Evolutionary conservation across 2,797 vertebrate species (phyloP).

Genomic region (Cephalopachus bancanus): DNA sequence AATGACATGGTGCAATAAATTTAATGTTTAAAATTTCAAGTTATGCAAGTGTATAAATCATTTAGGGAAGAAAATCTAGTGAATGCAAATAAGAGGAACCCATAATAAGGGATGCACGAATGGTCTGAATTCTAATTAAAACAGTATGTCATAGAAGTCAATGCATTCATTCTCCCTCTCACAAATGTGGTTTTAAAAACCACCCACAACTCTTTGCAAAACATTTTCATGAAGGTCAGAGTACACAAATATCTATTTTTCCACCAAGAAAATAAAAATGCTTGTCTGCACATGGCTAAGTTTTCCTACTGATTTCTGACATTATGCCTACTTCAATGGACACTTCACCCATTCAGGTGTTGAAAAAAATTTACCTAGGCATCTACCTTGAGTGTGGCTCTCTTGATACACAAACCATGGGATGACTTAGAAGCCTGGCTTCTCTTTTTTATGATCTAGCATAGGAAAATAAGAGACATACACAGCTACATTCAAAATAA

Average conservation of each 20-base stretch:
- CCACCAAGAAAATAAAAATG: neutral
- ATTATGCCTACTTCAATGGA: neutral
- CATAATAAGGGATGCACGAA: constrained; percentile 15
- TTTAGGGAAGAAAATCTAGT: constrained; percentile 71
- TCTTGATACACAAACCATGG: neutral
- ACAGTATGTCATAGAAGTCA: constrained; percentile 66
- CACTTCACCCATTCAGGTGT: neutral
- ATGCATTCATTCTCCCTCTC: neutral
- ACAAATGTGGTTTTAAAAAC: constrained; percentile 55
- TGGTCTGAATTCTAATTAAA: constrained; percentile 79
- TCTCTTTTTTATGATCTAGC: neutral
- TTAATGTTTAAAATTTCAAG: constrained; percentile 71
- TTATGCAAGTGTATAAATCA: constrained; percentile 80
- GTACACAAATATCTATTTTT: neutral
- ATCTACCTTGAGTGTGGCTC: neutral
- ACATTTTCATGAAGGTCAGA: neutral
- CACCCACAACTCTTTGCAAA: constrained; percentile 11
- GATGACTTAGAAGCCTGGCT: neutral
- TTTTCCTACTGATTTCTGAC: neutral
- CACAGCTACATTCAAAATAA: neutral
- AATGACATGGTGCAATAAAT: constrained; percentile 73
- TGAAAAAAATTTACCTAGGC: neutral
- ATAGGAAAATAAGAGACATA: neutral
- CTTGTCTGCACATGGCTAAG: neutral
- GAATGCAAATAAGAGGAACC: constrained; percentile 53